Evolutionary conservation across 1,140 invertebrate species (phyloP), one percentile per base, ranked within the genome.

Genomic region (Penaeus japonicus): DNA sequence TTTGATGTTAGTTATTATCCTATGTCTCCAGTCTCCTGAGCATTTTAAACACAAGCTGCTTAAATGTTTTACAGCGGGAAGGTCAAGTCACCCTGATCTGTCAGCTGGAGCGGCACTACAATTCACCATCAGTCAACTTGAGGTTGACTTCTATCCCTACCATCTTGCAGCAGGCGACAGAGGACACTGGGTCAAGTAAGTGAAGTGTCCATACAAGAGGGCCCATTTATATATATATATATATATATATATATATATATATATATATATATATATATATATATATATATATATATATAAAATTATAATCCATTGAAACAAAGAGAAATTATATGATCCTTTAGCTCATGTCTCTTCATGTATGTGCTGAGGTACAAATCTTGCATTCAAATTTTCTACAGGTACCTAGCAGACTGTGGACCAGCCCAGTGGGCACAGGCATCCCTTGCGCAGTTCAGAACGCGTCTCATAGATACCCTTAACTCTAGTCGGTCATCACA

Each of bases 131-230:
- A 94, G 92, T 39, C 93, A 96, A 92, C 96, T 99, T 92, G 96
- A 98, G 92, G 93, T 99, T 17, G 98, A 99, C 93, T 97, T 98
- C 92, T 99, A 99, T 94, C 98, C 98, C 0, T 99, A 98, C 94
- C 97, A 99, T 93, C 95, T 97, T 91, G 97, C 98, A 85, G 95
- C 96, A 92, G 95, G 95, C 17, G 96, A 96, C 92, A 94, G 97
- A 90, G 95, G 96, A 90, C 96, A 97, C 92, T 99, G 98, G 98
- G 94, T 96, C 73, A 92, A 92, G 80, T 94, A 92, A 91, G 91
- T 91, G 80, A n/a, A 22, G 30, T 75, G 27, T 47, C 77, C 35
- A 55, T 17, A 24, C 35, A 32, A 77, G 55, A 47, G 47, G 5
- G 10, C 10, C 47, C 5, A 7, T 47, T 2, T 47, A 12, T 47